These are phyloP conservation scores for Tretioscincus oriximinensis DNA, from an alignment of 2,113 vertebrate genomes.

Conservation along the genomic window DNA sequence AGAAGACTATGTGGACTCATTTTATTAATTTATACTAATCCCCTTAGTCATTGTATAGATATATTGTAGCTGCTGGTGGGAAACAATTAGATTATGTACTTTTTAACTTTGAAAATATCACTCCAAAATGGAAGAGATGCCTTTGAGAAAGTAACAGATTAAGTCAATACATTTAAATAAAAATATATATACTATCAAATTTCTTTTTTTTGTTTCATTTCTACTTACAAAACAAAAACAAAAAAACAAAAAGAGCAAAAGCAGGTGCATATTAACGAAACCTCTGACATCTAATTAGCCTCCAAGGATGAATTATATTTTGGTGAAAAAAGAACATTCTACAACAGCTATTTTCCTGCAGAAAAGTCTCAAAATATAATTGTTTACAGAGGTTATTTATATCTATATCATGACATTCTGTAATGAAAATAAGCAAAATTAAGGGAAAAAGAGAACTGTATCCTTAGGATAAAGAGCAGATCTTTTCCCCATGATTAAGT, in stretches of 20 bases:
- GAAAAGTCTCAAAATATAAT: constrained; percentile 6
- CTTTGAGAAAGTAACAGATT: background rate
- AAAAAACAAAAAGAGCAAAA: background rate
- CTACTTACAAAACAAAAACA: background rate
- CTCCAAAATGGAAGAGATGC: background rate
- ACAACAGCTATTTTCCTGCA: background rate
- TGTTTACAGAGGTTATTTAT: constrained; percentile 1
- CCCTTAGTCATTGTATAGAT: background rate
- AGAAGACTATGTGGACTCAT: too few species aligned
- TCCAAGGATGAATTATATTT: background rate
- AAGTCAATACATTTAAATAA: background rate
- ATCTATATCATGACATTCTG: background rate
- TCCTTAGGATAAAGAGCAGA: background rate
- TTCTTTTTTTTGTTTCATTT: constrained; percentile 6
- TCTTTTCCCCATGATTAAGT: background rate
- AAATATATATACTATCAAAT: background rate
- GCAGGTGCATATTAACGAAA: constrained; percentile 3
- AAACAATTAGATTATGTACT: too few species aligned
- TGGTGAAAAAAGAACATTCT: constrained; percentile 7
- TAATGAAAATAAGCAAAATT: background rate
- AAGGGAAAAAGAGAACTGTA: background rate
- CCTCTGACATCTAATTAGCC: constrained; percentile 17
- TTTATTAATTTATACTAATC: too few species aligned
- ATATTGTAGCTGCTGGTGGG: background rate
- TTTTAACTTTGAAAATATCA: fast-evolving